These are phyloP conservation scores for Nudaria mundana DNA, from an alignment of 2,888 invertebrate species.

Conservation along the genomic window DNA sequence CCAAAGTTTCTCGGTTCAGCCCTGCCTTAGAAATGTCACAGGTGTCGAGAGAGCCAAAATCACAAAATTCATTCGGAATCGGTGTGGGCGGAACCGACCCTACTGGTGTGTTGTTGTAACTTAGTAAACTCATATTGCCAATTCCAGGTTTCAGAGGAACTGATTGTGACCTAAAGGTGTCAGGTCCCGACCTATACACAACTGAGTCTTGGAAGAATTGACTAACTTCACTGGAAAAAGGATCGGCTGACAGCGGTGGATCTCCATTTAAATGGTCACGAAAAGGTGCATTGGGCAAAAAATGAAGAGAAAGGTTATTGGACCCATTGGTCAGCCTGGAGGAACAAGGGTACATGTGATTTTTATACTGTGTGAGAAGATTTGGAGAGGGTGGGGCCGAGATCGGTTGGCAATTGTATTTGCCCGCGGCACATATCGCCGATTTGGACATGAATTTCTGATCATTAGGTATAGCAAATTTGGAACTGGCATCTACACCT, in stretches of 20 bases:
- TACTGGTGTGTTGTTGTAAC: conserved; percentile 79
- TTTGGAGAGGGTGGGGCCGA: conserved; percentile 87
- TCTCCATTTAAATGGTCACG: conserved; percentile 73
- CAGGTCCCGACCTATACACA: conserved; percentile 63
- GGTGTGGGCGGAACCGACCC: conserved; percentile 86
- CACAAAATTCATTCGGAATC: conserved; percentile 86
- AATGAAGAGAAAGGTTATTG: conserved; percentile 67
- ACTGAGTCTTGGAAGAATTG: conserved; percentile 81
- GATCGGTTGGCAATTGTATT: conserved; percentile 76
- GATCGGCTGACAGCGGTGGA: conserved; percentile 72
- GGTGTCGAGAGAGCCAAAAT: conserved; percentile 83
- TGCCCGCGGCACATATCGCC: conserved; percentile 49
- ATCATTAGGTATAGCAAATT: conserved; percentile 72
- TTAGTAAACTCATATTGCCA: conserved; percentile 59
- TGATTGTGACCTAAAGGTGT: conserved; percentile 86
- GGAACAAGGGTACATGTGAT: conserved; percentile 72
- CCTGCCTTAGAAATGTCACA: conserved; percentile 78
- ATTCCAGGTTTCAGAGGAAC: conserved; percentile 86
- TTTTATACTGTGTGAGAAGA: conserved; percentile 72
- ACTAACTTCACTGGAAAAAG: conserved; percentile 81
- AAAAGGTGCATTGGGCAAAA: conserved; percentile 63
- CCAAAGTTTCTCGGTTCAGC: conserved; percentile 82
- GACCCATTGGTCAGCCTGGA: conserved; percentile 59
- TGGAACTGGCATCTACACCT: conserved; percentile 57
- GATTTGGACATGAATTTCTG: conserved; percentile 64